Percentiles rank a stretch among this genome's conserved stretches.
Conservation (phyloP, 1,140 invertebrate genomes). For the Drosophila pseudoobscura region DNA sequence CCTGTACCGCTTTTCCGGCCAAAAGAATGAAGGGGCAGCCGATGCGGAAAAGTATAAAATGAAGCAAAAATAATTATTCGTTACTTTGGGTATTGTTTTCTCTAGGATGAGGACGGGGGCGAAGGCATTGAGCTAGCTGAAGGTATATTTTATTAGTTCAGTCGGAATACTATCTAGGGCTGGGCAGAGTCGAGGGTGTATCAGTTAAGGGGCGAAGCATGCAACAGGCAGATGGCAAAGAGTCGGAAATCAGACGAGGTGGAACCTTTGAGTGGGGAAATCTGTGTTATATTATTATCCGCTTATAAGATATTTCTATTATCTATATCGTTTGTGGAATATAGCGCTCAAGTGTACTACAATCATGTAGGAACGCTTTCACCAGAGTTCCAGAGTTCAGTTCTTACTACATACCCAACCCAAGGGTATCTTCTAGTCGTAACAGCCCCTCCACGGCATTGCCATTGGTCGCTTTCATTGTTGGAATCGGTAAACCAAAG, state of each 20-base stretch:
- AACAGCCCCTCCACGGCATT: background rate
- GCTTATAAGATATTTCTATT: no score
- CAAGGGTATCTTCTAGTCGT: slow-evolving; percentile 4
- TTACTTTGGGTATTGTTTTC: slow-evolving; percentile 24
- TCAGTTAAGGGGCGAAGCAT: background rate
- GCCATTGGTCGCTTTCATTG: slow-evolving; percentile 26
- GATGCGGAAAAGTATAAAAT: slow-evolving; percentile 22
- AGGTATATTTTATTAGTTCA: slow-evolving; percentile 16
- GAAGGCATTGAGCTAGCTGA: slow-evolving; percentile 14
- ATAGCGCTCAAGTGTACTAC: no score
- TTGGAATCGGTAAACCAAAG: slow-evolving; percentile 48
- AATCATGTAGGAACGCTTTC: no score
- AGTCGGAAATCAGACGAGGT: no score
- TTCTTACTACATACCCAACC: no score
- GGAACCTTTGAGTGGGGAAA: no score
- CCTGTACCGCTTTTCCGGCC: background rate
- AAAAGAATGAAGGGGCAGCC: background rate
- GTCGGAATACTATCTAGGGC: background rate
- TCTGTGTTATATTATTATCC: no score
- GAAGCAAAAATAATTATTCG: slow-evolving; percentile 39
- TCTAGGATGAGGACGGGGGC: no score
- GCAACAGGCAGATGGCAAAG: no score
- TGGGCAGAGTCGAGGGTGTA: background rate
- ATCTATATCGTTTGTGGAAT: no score
- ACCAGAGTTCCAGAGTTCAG: no score